Conservation (phyloP, 2,888 invertebrate species). For the Sarcophaga caerulescens region DNA sequence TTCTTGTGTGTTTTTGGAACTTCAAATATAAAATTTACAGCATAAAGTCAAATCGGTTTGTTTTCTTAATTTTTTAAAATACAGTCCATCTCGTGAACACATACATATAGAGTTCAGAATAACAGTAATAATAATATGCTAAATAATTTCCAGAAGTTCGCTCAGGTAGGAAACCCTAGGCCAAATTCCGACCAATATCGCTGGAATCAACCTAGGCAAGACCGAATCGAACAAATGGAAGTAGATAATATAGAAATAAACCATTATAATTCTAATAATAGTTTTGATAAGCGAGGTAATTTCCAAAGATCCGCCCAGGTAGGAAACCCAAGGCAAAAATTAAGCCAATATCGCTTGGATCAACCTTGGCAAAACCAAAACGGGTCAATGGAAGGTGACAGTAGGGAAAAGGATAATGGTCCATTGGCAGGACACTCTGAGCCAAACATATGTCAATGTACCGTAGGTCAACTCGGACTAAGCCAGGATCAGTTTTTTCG, state of each 20-base stretch:
- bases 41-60: too few relatives aligned
- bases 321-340: constrained; percentile 18
- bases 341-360: constrained; percentile 13
- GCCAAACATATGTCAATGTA: constrained; percentile 12
- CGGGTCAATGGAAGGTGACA: neutral
- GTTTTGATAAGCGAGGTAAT: neutral
- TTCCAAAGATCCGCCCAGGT: constrained; percentile 23
- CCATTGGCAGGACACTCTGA: too few relatives aligned
- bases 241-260: constrained; percentile 36
- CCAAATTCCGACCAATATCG: constrained; percentile 41
- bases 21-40: too few relatives aligned
- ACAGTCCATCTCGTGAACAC: too few relatives aligned
- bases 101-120: constrained; percentile 2
- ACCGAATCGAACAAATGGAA: constrained; percentile 30
- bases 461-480: constrained; percentile 12
- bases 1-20: too few relatives aligned
- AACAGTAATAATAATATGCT: constrained; percentile 10
- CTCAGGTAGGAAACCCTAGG: constrained; percentile 42
- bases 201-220: constrained; percentile 39
- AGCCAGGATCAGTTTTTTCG: constrained; percentile 46
- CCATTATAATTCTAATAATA: constrained; percentile 1
- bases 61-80: too few relatives aligned
- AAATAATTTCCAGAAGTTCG: constrained; percentile 5
- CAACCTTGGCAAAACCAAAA: constrained; percentile 35
- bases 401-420: too few relatives aligned